A percentile compares a stretch with the other conserved stretches of the same genome.
Evolutionary conservation across 2,888 invertebrate genomes (phyloP).

Genomic region (Phalera bucephala): DNA sequence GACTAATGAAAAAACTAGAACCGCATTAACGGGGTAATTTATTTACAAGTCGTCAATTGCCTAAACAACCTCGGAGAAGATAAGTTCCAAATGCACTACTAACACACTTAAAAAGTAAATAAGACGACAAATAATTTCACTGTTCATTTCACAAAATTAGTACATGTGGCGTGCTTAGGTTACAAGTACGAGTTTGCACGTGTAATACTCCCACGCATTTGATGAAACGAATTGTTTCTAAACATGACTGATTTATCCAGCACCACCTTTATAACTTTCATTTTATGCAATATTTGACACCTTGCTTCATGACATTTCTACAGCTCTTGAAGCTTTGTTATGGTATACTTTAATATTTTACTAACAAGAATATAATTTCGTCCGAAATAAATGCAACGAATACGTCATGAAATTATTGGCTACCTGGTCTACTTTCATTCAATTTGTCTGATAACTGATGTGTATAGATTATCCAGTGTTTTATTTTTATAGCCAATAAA

Average conservation of each 20-base stretch:
- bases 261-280: background rate
- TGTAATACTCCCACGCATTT: background rate
- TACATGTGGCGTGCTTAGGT: background rate
- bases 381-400: too few relatives aligned
- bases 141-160: background rate
- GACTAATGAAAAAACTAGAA: constrained; percentile 23
- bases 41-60: constrained; percentile 21
- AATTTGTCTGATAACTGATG: too few relatives aligned
- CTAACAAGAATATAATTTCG: too few relatives aligned
- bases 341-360: too few relatives aligned
- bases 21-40: constrained; percentile 32
- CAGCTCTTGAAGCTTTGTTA: too few relatives aligned
- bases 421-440: too few relatives aligned
- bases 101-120: constrained; percentile 3
- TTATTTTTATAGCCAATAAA: constrained; percentile 8
- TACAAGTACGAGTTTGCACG: background rate
- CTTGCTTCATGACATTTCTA: too few relatives aligned
- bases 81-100: constrained; percentile 12
- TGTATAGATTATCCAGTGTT: too few relatives aligned
- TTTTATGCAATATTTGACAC: background rate
- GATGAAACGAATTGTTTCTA: background rate
- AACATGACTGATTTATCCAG: background rate
- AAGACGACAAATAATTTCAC: background rate
- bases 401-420: too few relatives aligned
- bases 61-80: constrained; percentile 16